Conservation (phyloP, 2,113 vertebrate genomes). For the Megaptera novaeangliae region DNA sequence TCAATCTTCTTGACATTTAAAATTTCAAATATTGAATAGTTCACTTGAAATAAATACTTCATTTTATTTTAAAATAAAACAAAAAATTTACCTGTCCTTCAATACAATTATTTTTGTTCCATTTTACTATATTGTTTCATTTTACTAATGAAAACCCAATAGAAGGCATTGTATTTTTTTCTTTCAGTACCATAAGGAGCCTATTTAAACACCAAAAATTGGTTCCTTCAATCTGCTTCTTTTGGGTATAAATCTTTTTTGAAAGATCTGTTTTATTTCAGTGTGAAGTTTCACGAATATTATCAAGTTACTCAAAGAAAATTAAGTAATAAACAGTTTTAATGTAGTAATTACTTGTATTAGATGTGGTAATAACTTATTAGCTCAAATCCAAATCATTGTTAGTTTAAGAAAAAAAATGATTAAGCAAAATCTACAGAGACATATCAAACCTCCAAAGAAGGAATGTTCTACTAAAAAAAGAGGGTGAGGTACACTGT, state of each 20-base stretch:
- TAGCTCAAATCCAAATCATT: background rate
- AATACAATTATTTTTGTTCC: background rate
- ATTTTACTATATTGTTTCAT: background rate
- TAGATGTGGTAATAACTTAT: background rate
- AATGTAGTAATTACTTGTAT: background rate
- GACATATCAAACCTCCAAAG: background rate
- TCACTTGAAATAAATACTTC: background rate
- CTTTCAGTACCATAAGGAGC: background rate
- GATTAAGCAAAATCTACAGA: background rate
- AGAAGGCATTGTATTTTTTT: background rate
- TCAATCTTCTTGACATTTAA: background rate
- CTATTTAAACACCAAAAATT: background rate
- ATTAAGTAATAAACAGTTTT: background rate
- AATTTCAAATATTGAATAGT: background rate
- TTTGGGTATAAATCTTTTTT: background rate
- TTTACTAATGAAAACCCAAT: background rate
- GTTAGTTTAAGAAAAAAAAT: background rate
- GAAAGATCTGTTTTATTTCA: background rate
- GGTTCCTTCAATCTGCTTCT: background rate
- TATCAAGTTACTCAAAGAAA: background rate
- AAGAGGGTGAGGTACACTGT: fast-evolving
- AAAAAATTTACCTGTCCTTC: background rate
- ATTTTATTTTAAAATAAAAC: constrained; percentile 22
- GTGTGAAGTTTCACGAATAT: background rate
- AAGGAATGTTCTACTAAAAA: background rate